phyloP scores from a whole-genome alignment of 2,797 vertebrate species.

The Lithobates pipiens region DNA sequence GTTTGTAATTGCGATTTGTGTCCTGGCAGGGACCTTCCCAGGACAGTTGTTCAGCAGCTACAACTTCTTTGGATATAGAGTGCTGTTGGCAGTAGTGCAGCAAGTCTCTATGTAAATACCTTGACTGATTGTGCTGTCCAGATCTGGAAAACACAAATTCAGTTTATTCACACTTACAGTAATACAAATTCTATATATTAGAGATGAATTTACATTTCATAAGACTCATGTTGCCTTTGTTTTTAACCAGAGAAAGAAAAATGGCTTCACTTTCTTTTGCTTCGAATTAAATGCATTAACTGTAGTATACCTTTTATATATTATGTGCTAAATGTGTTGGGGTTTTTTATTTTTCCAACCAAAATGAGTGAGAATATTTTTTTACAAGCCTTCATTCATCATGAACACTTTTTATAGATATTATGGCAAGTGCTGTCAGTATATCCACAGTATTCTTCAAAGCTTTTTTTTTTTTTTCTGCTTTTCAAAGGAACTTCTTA shows the following conservation, averaged over 20 bases:
- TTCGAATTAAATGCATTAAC: too few species aligned
- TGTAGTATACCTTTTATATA: too few species aligned
- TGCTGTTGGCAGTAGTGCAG: neutral
- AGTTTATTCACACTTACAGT: neutral
- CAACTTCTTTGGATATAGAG: too few species aligned
- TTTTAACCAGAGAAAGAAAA: too few species aligned
- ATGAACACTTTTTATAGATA: neutral
- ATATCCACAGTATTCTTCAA: neutral
- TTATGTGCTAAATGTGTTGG: neutral
- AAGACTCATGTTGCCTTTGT: too few species aligned
- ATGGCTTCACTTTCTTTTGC: too few species aligned
- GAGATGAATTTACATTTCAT: too few species aligned
- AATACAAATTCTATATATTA: neutral
- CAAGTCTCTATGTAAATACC: neutral
- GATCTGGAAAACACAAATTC: neutral
- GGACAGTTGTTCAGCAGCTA: too few species aligned
- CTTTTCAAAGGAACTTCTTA: constrained; percentile 58
- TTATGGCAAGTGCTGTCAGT: neutral
- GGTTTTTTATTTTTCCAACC: too few species aligned
- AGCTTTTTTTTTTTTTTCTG: constrained; percentile 47
- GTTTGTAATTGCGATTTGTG: too few species aligned
- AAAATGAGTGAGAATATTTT: too few species aligned
- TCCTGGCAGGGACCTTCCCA: too few species aligned
- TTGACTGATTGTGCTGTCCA: neutral
- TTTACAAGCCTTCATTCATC: neutral